These are phyloP conservation scores for Plectrocnemia conspersa DNA, from an alignment of 1,140 invertebrate genomes.

Conservation along the genomic window DNA sequence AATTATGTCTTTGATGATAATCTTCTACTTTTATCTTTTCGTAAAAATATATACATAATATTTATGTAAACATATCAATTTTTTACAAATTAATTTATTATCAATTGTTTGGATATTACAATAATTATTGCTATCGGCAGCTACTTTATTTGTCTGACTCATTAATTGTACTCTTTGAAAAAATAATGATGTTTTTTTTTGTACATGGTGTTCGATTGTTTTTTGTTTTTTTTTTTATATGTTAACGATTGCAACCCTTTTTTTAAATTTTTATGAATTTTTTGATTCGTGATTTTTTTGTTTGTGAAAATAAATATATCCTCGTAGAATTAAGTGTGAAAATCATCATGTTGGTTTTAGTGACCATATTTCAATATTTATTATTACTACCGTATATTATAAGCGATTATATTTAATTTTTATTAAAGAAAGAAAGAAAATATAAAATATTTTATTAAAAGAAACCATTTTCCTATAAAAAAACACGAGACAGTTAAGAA, in stretches of 20 bases:
- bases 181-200: slow-evolving; percentile 3
- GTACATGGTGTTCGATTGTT: slow-evolving; percentile 1
- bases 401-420: slow-evolving; percentile 37
- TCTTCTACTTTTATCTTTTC: background rate
- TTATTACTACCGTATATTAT: slow-evolving; percentile 34
- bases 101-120: background rate
- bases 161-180: too few species aligned
- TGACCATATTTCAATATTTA: slow-evolving; percentile 35
- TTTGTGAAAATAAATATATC: slow-evolving; percentile 30
- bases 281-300: too few species aligned
- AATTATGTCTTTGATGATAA: background rate
- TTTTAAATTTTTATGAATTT: slow-evolving; percentile 1
- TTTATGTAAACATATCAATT: background rate
- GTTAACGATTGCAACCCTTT: background rate
- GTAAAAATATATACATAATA: background rate
- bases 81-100: slow-evolving; percentile 4
- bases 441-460: too few species aligned
- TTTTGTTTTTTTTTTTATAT: background rate
- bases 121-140: background rate
- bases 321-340: slow-evolving; percentile 31
- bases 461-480: too few species aligned
- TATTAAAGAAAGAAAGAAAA: slow-evolving; percentile 34
- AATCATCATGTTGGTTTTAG: slow-evolving; percentile 34
- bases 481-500: too few species aligned
- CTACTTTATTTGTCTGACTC: too few species aligned